Conservation (phyloP, 2,888 invertebrate species). For the Lasioglossum morio region DNA sequence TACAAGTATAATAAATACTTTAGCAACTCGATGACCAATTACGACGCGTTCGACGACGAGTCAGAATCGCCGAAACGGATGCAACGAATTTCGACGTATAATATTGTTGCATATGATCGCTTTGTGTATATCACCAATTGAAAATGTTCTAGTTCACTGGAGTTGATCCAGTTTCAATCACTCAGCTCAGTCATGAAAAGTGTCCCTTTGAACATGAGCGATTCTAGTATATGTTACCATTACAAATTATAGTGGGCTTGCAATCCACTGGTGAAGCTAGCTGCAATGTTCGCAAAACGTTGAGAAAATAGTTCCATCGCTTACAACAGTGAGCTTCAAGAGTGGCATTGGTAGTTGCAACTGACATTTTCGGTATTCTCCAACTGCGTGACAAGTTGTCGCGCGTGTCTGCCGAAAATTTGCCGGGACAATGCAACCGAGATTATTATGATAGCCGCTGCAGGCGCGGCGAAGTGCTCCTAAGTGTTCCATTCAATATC, state of each 20-base stretch:
- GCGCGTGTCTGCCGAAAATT: not conserved
- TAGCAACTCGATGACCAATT: not conserved
- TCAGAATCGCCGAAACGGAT: not conserved
- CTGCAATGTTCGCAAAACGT: not conserved
- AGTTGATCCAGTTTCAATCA: not conserved
- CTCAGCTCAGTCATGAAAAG: not conserved
- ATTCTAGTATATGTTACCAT: not conserved
- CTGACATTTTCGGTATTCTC: not conserved
- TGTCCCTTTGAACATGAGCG: not conserved
- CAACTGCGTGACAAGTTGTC: not conserved
- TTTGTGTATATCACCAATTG: too few relatives aligned
- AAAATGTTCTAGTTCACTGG: not conserved
- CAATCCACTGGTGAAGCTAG: not conserved
- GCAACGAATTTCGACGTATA: not conserved
- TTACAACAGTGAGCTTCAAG: not conserved
- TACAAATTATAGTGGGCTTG: not conserved
- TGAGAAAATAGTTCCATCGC: not conserved
- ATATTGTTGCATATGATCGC: not conserved
- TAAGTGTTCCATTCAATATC: slow-evolving; percentile 12
- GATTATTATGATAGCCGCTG: not conserved
- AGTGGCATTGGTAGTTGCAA: not conserved
- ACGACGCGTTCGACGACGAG: too few relatives aligned
- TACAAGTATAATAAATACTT: not conserved
- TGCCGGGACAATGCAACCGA: not conserved
- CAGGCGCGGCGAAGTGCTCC: not conserved